Conservation (phyloP, 2,113 vertebrate genomes). For the Eira barbara region DNA sequence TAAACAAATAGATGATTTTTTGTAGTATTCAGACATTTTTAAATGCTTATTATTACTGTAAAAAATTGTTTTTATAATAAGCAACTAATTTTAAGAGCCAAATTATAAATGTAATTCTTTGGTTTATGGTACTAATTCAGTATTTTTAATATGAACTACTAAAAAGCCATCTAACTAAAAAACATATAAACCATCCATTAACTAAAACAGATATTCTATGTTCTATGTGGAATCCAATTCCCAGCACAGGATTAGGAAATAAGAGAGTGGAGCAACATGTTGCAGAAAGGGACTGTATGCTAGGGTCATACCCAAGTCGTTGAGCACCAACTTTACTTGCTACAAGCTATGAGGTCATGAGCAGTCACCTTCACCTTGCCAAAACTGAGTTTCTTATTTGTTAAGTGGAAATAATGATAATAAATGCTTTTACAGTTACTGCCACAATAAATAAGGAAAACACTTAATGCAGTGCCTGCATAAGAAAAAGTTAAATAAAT, state of each 20-base stretch:
- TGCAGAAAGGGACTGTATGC: neutral
- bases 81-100: neutral
- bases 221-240: neutral
- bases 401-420: neutral
- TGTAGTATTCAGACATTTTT: neutral
- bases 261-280: neutral
- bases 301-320: rapidly evolving
- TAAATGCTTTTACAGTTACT: neutral
- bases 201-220: neutral
- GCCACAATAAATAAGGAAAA: neutral
- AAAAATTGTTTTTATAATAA: neutral
- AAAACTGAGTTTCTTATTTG: neutral
- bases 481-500: neutral
- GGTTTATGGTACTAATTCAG: neutral
- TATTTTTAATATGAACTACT: slow-evolving; percentile 12
- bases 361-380: neutral
- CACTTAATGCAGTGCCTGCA: neutral
- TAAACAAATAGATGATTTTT: neutral
- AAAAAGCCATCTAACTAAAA: neutral
- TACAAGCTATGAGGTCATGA: neutral
- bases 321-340: neutral
- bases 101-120: neutral
- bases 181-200: neutral
- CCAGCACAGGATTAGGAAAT: neutral
- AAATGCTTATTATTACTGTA: neutral